phyloP scores from a whole-genome alignment of 2,797 vertebrate genomes.

The Gadopsis marmoratus region DNA sequence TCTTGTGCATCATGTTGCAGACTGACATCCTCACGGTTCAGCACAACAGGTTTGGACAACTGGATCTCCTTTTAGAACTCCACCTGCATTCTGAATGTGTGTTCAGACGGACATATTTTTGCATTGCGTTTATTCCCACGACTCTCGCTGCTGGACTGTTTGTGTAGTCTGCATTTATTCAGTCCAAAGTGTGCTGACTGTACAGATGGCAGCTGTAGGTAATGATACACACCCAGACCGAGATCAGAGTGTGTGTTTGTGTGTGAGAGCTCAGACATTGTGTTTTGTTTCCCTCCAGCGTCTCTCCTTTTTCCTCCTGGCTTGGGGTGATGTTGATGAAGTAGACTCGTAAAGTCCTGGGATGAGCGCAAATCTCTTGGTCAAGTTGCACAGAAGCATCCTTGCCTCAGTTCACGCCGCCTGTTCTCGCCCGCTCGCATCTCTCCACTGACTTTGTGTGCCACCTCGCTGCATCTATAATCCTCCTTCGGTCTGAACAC shows the following conservation, averaged over 20 bases:
- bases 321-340: neutral
- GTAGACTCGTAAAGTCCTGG: neutral
- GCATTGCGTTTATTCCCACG: neutral
- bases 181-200: no score
- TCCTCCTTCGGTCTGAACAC: no score
- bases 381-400: neutral
- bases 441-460: neutral
- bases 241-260: neutral
- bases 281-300: neutral
- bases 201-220: neutral
- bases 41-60: neutral
- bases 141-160: neutral
- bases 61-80: neutral
- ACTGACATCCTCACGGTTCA: neutral
- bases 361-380: neutral
- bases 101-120: neutral
- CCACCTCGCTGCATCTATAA: no score
- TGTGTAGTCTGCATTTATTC: neutral
- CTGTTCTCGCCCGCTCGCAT: neutral
- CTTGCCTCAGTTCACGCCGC: neutral
- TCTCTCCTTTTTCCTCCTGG: no score
- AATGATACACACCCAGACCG: no score
- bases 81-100: neutral
- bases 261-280: neutral
- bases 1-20: no score